Conservation (phyloP, 2,888 invertebrate species). For the Leptopterna dolabrata region DNA sequence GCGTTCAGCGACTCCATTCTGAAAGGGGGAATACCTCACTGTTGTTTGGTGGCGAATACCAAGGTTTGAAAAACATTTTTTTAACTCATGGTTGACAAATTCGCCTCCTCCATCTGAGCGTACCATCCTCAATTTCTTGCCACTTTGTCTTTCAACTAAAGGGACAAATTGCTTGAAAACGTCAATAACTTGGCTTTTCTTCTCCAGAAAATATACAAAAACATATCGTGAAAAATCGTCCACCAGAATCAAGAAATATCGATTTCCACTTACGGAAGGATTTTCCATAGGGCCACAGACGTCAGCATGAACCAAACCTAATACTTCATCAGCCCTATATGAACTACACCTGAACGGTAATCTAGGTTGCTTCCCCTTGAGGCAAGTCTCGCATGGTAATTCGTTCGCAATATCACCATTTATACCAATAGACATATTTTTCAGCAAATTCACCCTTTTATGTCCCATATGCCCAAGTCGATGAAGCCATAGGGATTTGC, state of each 20-base stretch:
- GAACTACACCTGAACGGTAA: not conserved
- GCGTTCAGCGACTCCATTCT: conserved; percentile 57
- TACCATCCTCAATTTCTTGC: conserved; percentile 16
- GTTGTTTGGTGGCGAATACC: conserved; percentile 59
- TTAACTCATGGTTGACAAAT: conserved; percentile 2
- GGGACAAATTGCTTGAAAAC: too few relatives aligned
- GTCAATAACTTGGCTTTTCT: too few relatives aligned
- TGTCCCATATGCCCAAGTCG: not conserved
- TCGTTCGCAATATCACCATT: not conserved
- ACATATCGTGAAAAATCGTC: conserved; percentile 32
- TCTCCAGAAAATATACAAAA: conserved; percentile 19
- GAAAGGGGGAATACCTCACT: conserved; percentile 54
- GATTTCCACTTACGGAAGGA: too few relatives aligned
- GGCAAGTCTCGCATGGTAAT: conserved; percentile 6
- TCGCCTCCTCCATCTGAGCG: conserved; percentile 33
- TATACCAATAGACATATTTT: not conserved
- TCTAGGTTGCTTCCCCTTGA: conserved; percentile 1
- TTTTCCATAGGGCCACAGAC: conserved; percentile 33
- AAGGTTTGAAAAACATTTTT: not conserved
- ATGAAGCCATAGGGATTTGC: not conserved
- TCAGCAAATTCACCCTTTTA: not conserved
- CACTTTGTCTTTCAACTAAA: conserved; percentile 23
- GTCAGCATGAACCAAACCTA: conserved; percentile 38
- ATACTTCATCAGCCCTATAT: not conserved
- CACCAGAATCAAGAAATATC: conserved; percentile 23